Evolutionary conservation across 2,113 vertebrate genomes (phyloP).

Genomic region (Thamnaconus septentrionalis): DNA sequence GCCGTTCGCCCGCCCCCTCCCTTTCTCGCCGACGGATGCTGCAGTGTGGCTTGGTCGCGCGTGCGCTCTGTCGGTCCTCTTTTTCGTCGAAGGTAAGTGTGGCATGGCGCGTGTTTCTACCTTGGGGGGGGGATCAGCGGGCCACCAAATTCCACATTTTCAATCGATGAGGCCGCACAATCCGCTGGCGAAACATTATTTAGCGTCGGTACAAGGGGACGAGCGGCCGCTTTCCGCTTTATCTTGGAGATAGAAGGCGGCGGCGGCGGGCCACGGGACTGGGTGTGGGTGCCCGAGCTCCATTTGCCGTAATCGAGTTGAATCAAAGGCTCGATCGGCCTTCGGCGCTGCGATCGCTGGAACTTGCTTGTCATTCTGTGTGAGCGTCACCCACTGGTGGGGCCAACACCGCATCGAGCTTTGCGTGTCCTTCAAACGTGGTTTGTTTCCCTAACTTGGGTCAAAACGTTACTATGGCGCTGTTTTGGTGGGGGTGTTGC

Average conservation of each 20-base stretch:
- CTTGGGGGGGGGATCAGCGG: conserved; percentile 34
- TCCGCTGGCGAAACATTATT: too few relatives aligned
- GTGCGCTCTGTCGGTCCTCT: conserved; percentile 79
- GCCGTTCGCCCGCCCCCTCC: conserved; percentile 43
- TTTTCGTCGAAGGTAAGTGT: conserved; percentile 84
- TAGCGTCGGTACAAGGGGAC: too few relatives aligned
- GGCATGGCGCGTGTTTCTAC: conserved; percentile 79
- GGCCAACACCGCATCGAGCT: too few relatives aligned
- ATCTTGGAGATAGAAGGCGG: not conserved
- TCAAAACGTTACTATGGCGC: not conserved
- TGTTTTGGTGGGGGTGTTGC: not conserved
- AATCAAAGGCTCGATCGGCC: conserved; percentile 65
- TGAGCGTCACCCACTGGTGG: too few relatives aligned
- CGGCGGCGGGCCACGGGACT: not conserved
- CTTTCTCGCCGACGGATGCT: conserved; percentile 67
- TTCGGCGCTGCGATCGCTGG: conserved; percentile 38
- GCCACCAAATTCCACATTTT: too few relatives aligned
- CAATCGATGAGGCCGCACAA: too few relatives aligned
- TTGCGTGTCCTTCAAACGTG: too few relatives aligned
- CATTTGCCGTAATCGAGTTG: conserved; percentile 23
- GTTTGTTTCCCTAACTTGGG: too few relatives aligned
- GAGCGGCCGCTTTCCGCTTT: too few relatives aligned
- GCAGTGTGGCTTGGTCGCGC: conserved; percentile 82
- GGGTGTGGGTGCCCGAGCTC: conserved; percentile 48
- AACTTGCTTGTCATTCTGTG: conserved; percentile 37